These are phyloP conservation scores for Trichoplax adhaerens DNA, from an alignment of 37 sponge, comb jelly and placozoan species.

Conservation along the genomic window DNA sequence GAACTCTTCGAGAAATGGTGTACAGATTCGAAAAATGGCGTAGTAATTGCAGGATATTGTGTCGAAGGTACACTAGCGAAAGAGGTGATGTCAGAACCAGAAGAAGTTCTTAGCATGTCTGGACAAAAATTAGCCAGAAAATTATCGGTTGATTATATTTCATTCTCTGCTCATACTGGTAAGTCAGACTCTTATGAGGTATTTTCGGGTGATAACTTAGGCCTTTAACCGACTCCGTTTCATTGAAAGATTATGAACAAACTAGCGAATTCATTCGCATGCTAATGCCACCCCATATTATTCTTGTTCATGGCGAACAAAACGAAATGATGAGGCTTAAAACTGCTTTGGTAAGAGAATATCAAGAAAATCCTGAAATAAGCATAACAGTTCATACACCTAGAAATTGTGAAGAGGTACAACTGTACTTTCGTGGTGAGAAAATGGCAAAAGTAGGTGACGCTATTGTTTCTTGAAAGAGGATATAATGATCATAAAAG, in stretches of 20 bases:
- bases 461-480: background rate
- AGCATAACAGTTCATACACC: slow-evolving; percentile 55
- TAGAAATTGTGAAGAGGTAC: slow-evolving; percentile 77
- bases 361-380: slow-evolving; percentile 55
- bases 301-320: slow-evolving; percentile 92
- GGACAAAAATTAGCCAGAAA: slow-evolving; percentile 81
- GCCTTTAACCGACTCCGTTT: too few species aligned
- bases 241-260: slow-evolving; percentile 56
- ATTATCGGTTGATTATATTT: slow-evolving; percentile 85
- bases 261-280: slow-evolving; percentile 73
- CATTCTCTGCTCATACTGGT: slow-evolving; percentile 83
- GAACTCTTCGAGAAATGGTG: slow-evolving; percentile 98
- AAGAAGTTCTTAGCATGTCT: slow-evolving; percentile 65
- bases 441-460: slow-evolving; percentile 77
- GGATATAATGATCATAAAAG: background rate
- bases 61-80: slow-evolving; percentile 98
- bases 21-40: slow-evolving; percentile 85
- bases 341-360: slow-evolving; percentile 65
- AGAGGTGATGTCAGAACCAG: slow-evolving; percentile 76
- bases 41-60: slow-evolving; percentile 90
- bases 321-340: slow-evolving; percentile 79
- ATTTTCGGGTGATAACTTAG: too few species aligned
- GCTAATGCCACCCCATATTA: slow-evolving; percentile 80
- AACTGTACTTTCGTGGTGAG: slow-evolving; percentile 90
- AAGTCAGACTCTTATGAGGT: too few species aligned